Evolutionary conservation across 30 jellyfish, hydroid and myxozoan genomes (phyloP).

Genomic region (Rhopilema esculentum): DNA sequence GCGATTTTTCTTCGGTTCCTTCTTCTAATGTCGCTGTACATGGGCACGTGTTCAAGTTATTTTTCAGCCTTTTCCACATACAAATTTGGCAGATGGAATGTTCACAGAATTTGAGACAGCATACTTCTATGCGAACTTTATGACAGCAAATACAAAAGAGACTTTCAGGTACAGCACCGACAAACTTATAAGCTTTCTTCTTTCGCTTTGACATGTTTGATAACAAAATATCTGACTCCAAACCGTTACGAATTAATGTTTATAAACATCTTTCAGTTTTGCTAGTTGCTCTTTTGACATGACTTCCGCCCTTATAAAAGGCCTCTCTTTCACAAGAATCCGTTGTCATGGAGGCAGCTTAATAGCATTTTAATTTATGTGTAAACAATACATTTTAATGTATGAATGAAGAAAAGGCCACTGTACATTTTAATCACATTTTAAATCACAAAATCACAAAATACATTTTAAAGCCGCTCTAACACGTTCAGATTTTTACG

Average conservation of each 20-base stretch:
- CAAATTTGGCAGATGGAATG: slow-evolving; percentile 59
- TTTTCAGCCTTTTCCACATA: slow-evolving; percentile 18
- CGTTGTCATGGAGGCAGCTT: not conserved
- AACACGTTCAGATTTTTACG: too few species aligned
- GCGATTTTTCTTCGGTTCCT: slow-evolving; percentile 37
- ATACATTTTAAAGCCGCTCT: too few species aligned
- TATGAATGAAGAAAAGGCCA: too few species aligned
- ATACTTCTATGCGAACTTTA: slow-evolving; percentile 22
- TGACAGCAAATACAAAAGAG: slow-evolving; percentile 43
- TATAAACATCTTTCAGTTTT: not conserved
- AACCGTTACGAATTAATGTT: not conserved
- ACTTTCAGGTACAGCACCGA: slow-evolving; percentile 46
- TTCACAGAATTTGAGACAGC: slow-evolving; percentile 27
- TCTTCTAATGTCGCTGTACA: slow-evolving; percentile 44
- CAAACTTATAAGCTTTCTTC: slow-evolving; percentile 15
- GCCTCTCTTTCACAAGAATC: not conserved
- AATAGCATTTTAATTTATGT: too few species aligned
- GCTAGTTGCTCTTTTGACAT: not conserved
- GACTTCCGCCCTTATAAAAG: not conserved
- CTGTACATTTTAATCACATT: too few species aligned
- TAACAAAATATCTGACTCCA: not conserved
- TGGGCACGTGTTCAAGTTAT: slow-evolving; percentile 22
- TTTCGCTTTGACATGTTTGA: slow-evolving; percentile 30
- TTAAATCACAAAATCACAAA: too few species aligned
- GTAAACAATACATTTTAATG: too few species aligned